These are phyloP conservation scores for Heterochromis multidens DNA, from an alignment of 2,113 vertebrate genomes.

Conservation along the genomic window DNA sequence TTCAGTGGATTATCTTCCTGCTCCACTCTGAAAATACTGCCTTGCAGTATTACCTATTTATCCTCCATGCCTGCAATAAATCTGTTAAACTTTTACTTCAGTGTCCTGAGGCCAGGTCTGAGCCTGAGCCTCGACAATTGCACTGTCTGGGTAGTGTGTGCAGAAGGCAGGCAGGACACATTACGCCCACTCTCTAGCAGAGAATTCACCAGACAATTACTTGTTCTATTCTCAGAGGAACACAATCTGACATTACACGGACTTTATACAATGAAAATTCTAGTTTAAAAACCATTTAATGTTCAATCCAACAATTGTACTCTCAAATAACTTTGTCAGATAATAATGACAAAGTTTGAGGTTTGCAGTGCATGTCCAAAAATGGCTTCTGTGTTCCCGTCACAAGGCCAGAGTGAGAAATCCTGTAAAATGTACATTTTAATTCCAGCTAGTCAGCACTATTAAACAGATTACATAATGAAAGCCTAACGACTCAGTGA, in stretches of 20 bases:
- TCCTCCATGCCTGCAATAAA: not conserved
- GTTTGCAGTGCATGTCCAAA: not conserved
- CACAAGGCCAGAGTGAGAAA: not conserved
- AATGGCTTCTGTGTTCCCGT: not conserved
- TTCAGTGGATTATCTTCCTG: not conserved
- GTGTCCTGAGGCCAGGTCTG: not conserved
- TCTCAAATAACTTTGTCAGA: not conserved
- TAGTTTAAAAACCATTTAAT: not conserved
- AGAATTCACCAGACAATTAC: not conserved
- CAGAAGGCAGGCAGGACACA: not conserved
- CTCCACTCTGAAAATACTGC: not conserved
- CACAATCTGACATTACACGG: not conserved
- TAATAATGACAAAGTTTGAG: not conserved
- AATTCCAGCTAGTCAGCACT: no score
- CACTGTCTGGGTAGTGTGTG: not conserved
- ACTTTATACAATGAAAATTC: not conserved
- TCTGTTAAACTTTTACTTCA: not conserved
- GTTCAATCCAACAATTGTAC: rapidly evolving
- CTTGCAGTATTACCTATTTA: not conserved
- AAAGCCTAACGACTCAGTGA: no score
- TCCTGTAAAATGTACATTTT: not conserved
- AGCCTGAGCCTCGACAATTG: not conserved
- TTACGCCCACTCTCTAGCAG: not conserved
- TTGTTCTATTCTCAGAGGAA: not conserved
- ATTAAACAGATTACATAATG: no score